Evolutionary conservation across 2,797 vertebrate genomes (phyloP).

Genomic region (Moxostoma hubbsi): DNA sequence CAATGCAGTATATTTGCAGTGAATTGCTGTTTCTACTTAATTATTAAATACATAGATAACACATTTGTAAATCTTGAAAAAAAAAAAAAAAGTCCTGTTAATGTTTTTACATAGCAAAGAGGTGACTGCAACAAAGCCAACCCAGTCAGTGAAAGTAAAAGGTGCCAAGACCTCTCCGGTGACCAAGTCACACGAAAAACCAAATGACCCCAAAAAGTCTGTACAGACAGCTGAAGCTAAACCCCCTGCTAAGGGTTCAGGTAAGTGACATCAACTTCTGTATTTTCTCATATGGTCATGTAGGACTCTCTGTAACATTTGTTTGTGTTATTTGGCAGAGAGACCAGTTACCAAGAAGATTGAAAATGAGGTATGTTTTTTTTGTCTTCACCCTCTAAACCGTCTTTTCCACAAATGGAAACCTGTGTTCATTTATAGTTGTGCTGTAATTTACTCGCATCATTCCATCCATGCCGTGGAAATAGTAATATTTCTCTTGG

Average conservation of each 20-base stretch:
- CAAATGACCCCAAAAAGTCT: background rate
- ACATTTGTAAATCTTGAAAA: background rate
- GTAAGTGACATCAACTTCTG: slow-evolving; percentile 23
- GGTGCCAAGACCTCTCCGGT: slow-evolving; percentile 20
- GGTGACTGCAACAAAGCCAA: background rate
- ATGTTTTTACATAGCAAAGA: slow-evolving; percentile 42
- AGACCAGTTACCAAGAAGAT: slow-evolving; percentile 45
- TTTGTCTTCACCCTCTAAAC: slow-evolving; percentile 24
- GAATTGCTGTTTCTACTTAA: background rate
- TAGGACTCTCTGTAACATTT: background rate
- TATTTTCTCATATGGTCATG: background rate
- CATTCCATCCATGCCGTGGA: too few relatives aligned
- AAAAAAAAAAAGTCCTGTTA: background rate
- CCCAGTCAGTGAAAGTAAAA: slow-evolving; percentile 14
- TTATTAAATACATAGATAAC: background rate
- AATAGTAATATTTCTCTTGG: too few relatives aligned
- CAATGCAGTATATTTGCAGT: background rate
- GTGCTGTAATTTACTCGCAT: too few relatives aligned
- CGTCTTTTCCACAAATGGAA: background rate
- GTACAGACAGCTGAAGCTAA: slow-evolving; percentile 44
- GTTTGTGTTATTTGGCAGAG: slow-evolving; percentile 26
- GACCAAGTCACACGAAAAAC: slow-evolving; percentile 22
- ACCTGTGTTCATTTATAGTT: too few relatives aligned
- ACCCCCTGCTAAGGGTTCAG: slow-evolving; percentile 36
- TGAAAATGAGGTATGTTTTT: slow-evolving; percentile 63